A percentile compares a stretch with the other conserved stretches of the same genome.
phyloP scores from a whole-genome alignment of 2,888 invertebrate genomes.

The Pilophorus perplexus region DNA sequence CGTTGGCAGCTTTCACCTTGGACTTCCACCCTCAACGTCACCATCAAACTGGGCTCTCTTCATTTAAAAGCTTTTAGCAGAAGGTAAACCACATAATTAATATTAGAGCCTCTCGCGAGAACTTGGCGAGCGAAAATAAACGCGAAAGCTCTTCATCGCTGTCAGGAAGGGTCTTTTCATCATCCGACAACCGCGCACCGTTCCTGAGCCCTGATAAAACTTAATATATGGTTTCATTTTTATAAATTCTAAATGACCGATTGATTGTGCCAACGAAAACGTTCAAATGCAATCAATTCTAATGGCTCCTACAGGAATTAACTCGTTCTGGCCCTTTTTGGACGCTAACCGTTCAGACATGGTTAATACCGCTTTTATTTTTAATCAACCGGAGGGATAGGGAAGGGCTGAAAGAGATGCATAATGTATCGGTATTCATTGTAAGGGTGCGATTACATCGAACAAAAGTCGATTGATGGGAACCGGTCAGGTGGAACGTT shows the following conservation, averaged over 20 bases:
- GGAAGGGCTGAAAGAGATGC: not conserved
- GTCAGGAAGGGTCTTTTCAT: too few species aligned
- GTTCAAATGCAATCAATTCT: too few species aligned
- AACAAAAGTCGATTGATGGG: slow-evolving; percentile 13
- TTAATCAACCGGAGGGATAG: not conserved
- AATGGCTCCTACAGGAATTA: too few species aligned
- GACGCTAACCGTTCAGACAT: too few species aligned
- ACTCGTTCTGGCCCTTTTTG: too few species aligned
- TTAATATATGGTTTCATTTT: too few species aligned
- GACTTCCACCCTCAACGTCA: not conserved
- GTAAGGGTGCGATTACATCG: slow-evolving; percentile 10
- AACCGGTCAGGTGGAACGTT: slow-evolving; percentile 13
- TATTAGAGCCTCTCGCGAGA: slow-evolving; percentile 19
- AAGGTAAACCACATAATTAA: slow-evolving; percentile 33
- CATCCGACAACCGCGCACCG: too few species aligned
- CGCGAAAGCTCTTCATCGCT: too few species aligned
- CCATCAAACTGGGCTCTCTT: slow-evolving; percentile 26
- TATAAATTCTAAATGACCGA: too few species aligned
- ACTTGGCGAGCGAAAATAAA: slow-evolving; percentile 9
- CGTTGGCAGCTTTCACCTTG: not conserved
- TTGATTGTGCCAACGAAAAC: too few species aligned
- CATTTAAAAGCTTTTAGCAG: slow-evolving; percentile 36
- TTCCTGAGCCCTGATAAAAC: too few species aligned
- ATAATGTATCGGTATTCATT: slow-evolving; percentile 9
- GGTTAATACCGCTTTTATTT: slow-evolving; percentile 11